These are phyloP conservation scores for Watsonalla cultraria DNA, from an alignment of 2,888 invertebrate genomes.

Conservation along the genomic window DNA sequence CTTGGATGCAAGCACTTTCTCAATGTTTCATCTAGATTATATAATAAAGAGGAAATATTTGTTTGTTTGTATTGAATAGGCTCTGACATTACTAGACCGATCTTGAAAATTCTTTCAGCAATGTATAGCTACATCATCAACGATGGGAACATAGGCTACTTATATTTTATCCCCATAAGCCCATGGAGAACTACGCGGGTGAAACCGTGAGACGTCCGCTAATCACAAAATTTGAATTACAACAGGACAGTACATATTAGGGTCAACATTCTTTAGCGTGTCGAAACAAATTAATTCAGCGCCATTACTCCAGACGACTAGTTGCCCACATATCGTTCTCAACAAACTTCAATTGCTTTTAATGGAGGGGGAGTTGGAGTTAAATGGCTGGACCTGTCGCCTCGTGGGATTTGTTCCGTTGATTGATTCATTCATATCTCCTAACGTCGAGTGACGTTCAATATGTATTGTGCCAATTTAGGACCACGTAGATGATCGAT, in stretches of 20 bases:
- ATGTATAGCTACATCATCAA: too few species aligned
- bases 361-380: constrained; percentile 42
- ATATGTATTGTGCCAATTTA: neutral
- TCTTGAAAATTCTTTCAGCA: too few species aligned
- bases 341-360: constrained; percentile 55
- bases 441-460: neutral
- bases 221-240: neutral
- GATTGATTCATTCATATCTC: constrained; percentile 19
- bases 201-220: too few species aligned
- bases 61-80: too few species aligned
- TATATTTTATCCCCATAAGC: too few species aligned
- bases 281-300: constrained; percentile 7
- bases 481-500: neutral
- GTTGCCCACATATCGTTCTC: constrained; percentile 31
- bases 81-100: too few species aligned
- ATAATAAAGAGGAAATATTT: too few species aligned
- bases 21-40: too few species aligned
- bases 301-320: constrained; percentile 19
- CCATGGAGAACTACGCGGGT: too few species aligned
- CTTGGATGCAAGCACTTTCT: too few species aligned
- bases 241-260: neutral
- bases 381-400: constrained; percentile 36
- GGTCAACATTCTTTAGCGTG: constrained; percentile 1
- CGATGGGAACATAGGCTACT: too few species aligned
- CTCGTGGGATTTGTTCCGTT: constrained; percentile 11